Evolutionary conservation across 23 tunicate species (phyloP), one percentile per base, ranked within the genome.

Genomic region (Corella eumyota): DNA sequence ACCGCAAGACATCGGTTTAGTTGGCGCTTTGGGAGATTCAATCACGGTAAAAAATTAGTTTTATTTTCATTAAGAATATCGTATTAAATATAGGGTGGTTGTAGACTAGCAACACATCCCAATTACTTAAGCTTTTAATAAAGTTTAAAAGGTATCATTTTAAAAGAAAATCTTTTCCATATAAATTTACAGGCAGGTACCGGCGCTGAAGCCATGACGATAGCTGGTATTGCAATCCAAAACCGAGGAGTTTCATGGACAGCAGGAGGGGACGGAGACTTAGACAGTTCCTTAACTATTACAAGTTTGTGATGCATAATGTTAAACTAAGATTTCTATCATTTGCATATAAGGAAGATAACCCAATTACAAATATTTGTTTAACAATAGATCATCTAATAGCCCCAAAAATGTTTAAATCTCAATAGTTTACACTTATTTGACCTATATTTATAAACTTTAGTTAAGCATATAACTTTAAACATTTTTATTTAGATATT

Each of bases 1-100:
- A 0, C 90, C 90, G 4, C 66, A 72, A 55, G 77, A 81, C 55
- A 64, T 81, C 38, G 90, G 72, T 22, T 51, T 72, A 27, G 68
- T 81, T 23, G 90, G 71, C 32, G 90, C 90, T 6, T 36, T 81
- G 73, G 90, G 90, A 13, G 90, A 81, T 57, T 81, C 90, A n/a
- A 36, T 81, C 3, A 81, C 90, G 45, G 90, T 81, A 48, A 59
- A 75, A 25, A 20, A 20, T 20, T n/a, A n/a, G n/a, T n/a, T n/a
- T n/a, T n/a, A n/a, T n/a, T n/a, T n/a, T n/a, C n/a, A n/a, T n/a
- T n/a, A n/a, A n/a, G n/a, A n/a, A n/a, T n/a, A n/a, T n/a, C n/a
- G n/a, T n/a, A n/a, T n/a, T n/a, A n/a, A n/a, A n/a, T n/a, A n/a
- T n/a, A n/a, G n/a, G n/a, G n/a, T n/a, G n/a, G n/a, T n/a, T n/a